Conservation (phyloP, 2,888 invertebrate genomes). For the Cylindroiulus punctatus region DNA sequence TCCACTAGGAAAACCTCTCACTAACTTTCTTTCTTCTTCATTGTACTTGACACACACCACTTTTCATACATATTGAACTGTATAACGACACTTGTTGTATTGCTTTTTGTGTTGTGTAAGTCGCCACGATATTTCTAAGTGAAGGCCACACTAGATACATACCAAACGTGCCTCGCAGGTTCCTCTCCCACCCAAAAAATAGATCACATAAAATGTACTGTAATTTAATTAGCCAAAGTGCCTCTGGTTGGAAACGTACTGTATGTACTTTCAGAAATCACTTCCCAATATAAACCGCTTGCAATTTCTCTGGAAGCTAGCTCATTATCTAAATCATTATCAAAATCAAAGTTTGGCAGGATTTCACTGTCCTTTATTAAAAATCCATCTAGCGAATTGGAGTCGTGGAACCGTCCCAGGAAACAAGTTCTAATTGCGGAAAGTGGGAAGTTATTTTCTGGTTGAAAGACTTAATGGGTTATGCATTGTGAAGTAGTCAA, state of each 20-base stretch:
- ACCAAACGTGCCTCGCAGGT: not conserved
- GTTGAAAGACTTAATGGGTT: slow-evolving; percentile 31
- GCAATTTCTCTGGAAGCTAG: not conserved
- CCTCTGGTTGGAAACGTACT: not conserved
- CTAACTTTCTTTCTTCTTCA: not conserved
- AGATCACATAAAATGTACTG: too few relatives aligned
- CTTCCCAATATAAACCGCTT: not conserved
- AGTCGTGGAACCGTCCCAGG: not conserved
- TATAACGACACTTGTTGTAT: not conserved
- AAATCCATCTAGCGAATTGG: not conserved
- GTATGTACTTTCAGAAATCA: not conserved
- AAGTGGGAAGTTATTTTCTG: not conserved
- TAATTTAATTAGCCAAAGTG: not conserved
- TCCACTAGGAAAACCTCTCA: not conserved
- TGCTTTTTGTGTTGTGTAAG: slow-evolving; percentile 7
- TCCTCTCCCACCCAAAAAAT: too few relatives aligned
- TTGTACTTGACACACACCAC: not conserved
- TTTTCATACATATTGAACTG: not conserved
- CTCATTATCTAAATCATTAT: not conserved
- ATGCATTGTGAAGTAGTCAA: not conserved
- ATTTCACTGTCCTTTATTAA: not conserved
- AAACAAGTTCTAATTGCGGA: not conserved
- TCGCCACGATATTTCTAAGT: not conserved
- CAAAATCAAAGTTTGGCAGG: not conserved
- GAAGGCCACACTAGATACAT: not conserved